Evolutionary conservation across 1,140 invertebrate species (phyloP).

Genomic region (Belonocnema kinseyi): DNA sequence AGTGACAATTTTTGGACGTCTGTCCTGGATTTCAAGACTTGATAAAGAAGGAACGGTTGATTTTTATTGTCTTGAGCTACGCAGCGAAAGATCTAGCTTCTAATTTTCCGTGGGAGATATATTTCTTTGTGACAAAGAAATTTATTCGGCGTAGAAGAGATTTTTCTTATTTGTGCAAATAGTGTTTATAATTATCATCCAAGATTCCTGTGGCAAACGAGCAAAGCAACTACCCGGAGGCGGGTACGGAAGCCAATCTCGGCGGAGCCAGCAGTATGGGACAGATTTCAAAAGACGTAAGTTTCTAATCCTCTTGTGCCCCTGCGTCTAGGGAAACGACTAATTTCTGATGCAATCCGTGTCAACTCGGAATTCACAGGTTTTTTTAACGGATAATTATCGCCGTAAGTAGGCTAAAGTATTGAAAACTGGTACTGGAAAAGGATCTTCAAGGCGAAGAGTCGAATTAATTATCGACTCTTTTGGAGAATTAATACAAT

Average conservation of each 20-base stretch:
- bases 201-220: slow-evolving; percentile 77
- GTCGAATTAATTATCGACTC: no score
- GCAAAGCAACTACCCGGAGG: slow-evolving; percentile 68
- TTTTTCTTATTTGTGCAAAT: slow-evolving; percentile 38
- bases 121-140: slow-evolving; percentile 5
- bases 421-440: background rate
- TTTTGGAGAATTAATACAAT: no score
- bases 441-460: background rate
- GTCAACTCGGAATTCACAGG: no score
- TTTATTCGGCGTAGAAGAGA: background rate
- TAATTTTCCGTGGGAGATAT: slow-evolving; percentile 36
- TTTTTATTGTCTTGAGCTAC: background rate
- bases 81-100: slow-evolving; percentile 13
- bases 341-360: no score
- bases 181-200: slow-evolving; percentile 56
- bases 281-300: slow-evolving; percentile 77
- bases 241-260: slow-evolving; percentile 67
- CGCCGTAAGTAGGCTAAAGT: no score
- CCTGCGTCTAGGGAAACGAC: no score
- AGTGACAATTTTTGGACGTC: slow-evolving; percentile 69
- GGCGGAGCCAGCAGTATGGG: slow-evolving; percentile 75
- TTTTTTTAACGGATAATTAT: no score
- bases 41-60: background rate
- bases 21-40: slow-evolving; percentile 11
- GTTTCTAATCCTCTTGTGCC: slow-evolving; percentile 49